These are phyloP conservation scores for Drosophila affinis DNA, from an alignment of 2,888 invertebrate genomes.

Conservation along the genomic window DNA sequence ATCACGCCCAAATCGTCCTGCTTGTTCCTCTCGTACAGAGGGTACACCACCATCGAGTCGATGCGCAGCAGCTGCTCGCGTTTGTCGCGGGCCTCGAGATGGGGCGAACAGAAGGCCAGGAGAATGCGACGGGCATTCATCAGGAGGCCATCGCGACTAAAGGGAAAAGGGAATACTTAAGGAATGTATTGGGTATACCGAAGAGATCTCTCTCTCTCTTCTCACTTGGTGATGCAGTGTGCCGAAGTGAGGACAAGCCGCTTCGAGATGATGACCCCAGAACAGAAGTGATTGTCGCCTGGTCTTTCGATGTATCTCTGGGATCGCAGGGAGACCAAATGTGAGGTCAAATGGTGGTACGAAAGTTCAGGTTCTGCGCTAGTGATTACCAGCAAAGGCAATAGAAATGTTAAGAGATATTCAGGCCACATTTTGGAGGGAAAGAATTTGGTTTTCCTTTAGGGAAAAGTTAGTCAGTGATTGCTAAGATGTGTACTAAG, in stretches of 20 bases:
- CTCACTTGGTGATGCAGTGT: constrained; percentile 39
- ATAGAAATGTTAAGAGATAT: neutral
- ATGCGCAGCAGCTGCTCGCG: neutral
- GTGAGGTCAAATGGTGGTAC: neutral
- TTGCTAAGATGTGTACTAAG: neutral
- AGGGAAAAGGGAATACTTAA: too few relatives aligned
- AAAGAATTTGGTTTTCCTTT: accelerated
- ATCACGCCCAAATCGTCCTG: constrained; percentile 27
- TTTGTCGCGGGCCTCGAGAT: neutral
- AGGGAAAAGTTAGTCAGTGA: neutral
- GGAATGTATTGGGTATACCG: too few relatives aligned
- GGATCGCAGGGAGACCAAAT: constrained; percentile 34
- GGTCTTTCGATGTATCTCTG: neutral
- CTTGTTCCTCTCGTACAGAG: constrained; percentile 10
- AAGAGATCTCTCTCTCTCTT: neutral
- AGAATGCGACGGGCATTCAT: constrained; percentile 8
- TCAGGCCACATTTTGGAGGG: neutral
- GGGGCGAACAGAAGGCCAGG: neutral
- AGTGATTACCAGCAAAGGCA: neutral
- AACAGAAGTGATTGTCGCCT: constrained; percentile 44
- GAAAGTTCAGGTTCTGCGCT: neutral
- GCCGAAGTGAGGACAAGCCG: constrained; percentile 32
- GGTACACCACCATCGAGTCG: constrained; percentile 10
- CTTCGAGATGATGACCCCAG: constrained; percentile 21
- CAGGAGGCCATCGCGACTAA: neutral